These are phyloP conservation scores for Hypotaenidia okinawae DNA, from an alignment of 2,797 vertebrate species.

Conservation along the genomic window DNA sequence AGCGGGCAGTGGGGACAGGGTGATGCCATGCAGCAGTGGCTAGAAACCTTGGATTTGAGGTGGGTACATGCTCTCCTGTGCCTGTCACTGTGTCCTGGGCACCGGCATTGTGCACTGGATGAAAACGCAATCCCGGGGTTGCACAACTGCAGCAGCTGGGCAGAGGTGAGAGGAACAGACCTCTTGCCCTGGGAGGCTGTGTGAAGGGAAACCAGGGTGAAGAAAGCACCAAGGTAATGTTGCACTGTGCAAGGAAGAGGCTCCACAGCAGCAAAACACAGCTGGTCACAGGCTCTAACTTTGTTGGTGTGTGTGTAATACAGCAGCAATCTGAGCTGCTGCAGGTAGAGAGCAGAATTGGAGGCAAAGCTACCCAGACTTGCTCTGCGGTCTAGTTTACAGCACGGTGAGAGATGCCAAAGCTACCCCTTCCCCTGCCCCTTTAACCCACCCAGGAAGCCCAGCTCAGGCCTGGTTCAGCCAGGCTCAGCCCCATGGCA, in stretches of 20 bases:
- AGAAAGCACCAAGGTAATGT: background rate
- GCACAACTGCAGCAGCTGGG: background rate
- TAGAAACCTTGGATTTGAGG: background rate
- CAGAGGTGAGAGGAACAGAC: background rate
- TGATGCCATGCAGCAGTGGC: background rate
- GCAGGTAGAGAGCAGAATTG: accelerated
- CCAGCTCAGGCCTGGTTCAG: background rate
- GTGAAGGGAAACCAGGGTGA: background rate
- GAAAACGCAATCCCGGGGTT: accelerated
- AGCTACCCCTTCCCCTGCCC: background rate
- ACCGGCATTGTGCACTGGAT: accelerated
- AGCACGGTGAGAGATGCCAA: background rate
- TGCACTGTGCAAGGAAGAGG: background rate
- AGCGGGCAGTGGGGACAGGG: accelerated
- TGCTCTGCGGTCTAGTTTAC: background rate
- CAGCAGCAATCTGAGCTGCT: accelerated
- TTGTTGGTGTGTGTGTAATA: accelerated
- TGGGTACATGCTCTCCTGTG: accelerated
- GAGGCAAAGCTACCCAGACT: background rate
- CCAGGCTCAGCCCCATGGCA: accelerated
- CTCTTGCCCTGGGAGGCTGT: accelerated
- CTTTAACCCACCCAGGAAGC: accelerated
- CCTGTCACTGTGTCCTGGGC: accelerated
- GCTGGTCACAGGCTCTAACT: background rate
- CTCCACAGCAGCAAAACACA: accelerated